phyloP scores from a whole-genome alignment of 1,140 invertebrate genomes.

The Lutraria rhynchaena region DNA sequence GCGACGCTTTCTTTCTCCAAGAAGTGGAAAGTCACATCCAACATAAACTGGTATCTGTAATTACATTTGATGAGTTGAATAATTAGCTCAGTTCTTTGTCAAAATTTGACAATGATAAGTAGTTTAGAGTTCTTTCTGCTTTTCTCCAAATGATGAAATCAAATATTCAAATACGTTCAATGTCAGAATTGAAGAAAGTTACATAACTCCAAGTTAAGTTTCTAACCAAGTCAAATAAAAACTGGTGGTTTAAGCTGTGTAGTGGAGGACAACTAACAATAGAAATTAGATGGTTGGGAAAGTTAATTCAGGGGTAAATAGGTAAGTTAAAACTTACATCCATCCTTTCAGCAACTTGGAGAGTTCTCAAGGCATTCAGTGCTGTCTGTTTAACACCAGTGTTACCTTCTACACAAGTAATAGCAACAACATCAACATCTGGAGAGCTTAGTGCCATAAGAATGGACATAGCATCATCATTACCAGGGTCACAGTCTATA shows the following conservation, averaged over 20 bases:
- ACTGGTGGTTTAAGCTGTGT: too few species aligned
- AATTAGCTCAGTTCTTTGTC: background rate
- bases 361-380: slow-evolving; percentile 62
- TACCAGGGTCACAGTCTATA: slow-evolving; percentile 74
- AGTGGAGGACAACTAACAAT: too few species aligned
- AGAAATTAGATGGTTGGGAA: too few species aligned
- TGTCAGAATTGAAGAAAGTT: too few species aligned
- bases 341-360: slow-evolving; percentile 48
- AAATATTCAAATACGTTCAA: background rate
- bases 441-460: slow-evolving; percentile 65
- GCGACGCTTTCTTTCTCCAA: slow-evolving; percentile 76
- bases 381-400: slow-evolving; percentile 47
- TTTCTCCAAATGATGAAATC: background rate
- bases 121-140: background rate
- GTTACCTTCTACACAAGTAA: slow-evolving; percentile 70
- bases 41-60: slow-evolving; percentile 86
- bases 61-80: background rate
- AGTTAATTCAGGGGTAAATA: too few species aligned
- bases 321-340: slow-evolving; percentile 67
- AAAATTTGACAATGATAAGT: background rate
- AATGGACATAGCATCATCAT: slow-evolving; percentile 75
- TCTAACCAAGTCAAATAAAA: too few species aligned
- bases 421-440: slow-evolving; percentile 61
- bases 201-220: too few species aligned
- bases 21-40: slow-evolving; percentile 84